Evolutionary conservation across 2,113 vertebrate genomes (phyloP), one percentile per base, ranked within the genome.

Genomic region (Muscicapa adusta): DNA sequence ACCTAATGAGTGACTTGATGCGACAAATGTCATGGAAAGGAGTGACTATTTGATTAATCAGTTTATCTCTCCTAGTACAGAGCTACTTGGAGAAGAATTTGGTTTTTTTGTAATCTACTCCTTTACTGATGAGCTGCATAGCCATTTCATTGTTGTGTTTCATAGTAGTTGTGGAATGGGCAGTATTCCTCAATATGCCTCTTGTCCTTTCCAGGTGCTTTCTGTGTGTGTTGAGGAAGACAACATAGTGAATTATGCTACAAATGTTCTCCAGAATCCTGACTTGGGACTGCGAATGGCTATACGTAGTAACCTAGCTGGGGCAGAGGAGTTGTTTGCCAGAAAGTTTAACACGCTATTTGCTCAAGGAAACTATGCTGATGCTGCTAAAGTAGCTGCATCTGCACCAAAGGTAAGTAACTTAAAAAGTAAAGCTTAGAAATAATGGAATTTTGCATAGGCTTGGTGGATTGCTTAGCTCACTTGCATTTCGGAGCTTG

Each of bases 161-260:
- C 25, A 10, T 3, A 43, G 33, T 16, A 34, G 18, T 25, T 70
- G 29, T 73, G 80, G 57, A 53, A 86, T 57, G 48, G 31, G 34
- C 53, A 29, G 23, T 91, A 38, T 9, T 66, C 5, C 9, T 89
- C n/a, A 47, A 2, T 42, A 25, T 19, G 33, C 8, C 15, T 71
- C 66, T 75, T 79, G 16, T 90, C 47, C 53, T 89, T 89, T 89
- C 13, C 63, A 99, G 99, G 99, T 99, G 54, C 97, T 99, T 86
- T 99, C 99, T 6, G 98, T 99, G 24, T 99, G 99, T 94, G 98
- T 99, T 24, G 99, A 99, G 88, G 99, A 99, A 97, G 99, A 99
- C 88, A 99, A 99, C 88, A 98, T 99, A n/a, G 98, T 99, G 84
- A 99, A 98, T 94, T 99, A 99, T 7, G 98, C 98, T 91, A 98